Evolutionary conservation across 2,797 vertebrate genomes (phyloP).

Genomic region (Hozukius guyotensis): DNA sequence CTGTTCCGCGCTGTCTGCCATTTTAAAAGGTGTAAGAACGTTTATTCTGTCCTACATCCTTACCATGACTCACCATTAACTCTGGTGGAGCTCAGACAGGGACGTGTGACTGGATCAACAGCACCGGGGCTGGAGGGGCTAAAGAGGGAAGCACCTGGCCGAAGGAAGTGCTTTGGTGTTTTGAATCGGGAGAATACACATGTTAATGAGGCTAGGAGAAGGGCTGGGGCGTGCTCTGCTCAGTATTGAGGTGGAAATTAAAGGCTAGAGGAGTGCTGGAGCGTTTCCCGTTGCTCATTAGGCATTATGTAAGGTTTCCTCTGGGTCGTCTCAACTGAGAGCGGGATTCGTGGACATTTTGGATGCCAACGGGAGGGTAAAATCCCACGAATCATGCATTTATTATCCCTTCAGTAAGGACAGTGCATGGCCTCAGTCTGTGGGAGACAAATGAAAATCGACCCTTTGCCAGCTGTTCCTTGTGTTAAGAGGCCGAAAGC

Average conservation of each 20-base stretch:
- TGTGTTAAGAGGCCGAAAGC: constrained; percentile 45
- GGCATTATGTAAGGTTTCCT: constrained; percentile 74
- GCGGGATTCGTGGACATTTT: constrained; percentile 64
- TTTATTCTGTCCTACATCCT: constrained; percentile 47
- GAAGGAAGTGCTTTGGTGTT: constrained; percentile 74
- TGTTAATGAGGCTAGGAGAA: constrained; percentile 77
- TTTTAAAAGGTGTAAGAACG: constrained; percentile 55
- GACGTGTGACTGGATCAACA: constrained; percentile 65
- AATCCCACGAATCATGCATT: constrained; percentile 77
- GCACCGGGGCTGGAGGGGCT: constrained; percentile 45
- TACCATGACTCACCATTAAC: constrained; percentile 69
- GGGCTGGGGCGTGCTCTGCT: constrained; percentile 67
- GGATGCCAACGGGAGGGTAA: constrained; percentile 73
- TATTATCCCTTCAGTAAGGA: constrained; percentile 70
- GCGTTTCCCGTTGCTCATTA: constrained; percentile 81
- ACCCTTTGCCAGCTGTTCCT: constrained; percentile 67
- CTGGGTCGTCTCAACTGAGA: constrained; percentile 69
- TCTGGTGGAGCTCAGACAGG: constrained; percentile 47
- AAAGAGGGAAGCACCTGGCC: constrained; percentile 78
- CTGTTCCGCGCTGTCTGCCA: constrained; percentile 19
- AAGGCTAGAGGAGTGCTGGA: constrained; percentile 76
- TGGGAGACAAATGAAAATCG: constrained; percentile 65
- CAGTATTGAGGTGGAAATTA: constrained; percentile 79
- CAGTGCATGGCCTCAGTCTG: constrained; percentile 42
- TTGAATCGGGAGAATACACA: constrained; percentile 73